Conservation (phyloP, 2,888 invertebrate genomes). For the Phytoseiulus persimilis region DNA sequence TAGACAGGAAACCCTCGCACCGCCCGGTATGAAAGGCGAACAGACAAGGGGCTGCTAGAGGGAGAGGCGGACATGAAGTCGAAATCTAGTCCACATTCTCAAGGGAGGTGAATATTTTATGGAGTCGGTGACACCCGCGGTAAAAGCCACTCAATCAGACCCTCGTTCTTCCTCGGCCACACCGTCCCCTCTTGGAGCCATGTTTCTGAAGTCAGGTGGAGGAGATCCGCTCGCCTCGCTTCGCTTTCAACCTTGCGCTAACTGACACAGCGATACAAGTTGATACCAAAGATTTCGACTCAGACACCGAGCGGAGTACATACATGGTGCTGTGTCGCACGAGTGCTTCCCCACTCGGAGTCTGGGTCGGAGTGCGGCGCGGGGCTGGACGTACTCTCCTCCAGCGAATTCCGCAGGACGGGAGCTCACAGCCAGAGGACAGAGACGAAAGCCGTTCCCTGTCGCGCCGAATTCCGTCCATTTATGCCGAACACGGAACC, state of each 20-base stretch:
- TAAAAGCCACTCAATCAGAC: conserved; percentile 5
- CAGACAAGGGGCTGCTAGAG: background rate
- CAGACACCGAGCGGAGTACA: no score
- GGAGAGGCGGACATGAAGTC: background rate
- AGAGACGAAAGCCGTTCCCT: no score
- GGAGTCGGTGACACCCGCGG: conserved; percentile 5
- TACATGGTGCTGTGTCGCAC: no score
- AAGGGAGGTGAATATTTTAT: background rate
- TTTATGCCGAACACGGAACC: no score
- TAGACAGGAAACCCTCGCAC: background rate
- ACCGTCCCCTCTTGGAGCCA: background rate
- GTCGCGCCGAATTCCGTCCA: no score
- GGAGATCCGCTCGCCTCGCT: background rate
- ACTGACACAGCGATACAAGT: background rate
- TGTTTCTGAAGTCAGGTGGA: conserved; percentile 5
- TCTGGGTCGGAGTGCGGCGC: no score
- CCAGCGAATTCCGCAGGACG: no score
- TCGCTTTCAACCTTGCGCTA: background rate
- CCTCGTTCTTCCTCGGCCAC: background rate
- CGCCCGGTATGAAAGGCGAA: background rate
- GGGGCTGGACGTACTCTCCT: no score
- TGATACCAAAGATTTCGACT: background rate
- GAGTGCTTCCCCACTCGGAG: no score
- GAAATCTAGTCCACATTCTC: conserved; percentile 5
- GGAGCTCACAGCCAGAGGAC: no score